These are phyloP conservation scores for Willowsia nigromaculata DNA, from an alignment of 2,888 invertebrate species.

Conservation along the genomic window DNA sequence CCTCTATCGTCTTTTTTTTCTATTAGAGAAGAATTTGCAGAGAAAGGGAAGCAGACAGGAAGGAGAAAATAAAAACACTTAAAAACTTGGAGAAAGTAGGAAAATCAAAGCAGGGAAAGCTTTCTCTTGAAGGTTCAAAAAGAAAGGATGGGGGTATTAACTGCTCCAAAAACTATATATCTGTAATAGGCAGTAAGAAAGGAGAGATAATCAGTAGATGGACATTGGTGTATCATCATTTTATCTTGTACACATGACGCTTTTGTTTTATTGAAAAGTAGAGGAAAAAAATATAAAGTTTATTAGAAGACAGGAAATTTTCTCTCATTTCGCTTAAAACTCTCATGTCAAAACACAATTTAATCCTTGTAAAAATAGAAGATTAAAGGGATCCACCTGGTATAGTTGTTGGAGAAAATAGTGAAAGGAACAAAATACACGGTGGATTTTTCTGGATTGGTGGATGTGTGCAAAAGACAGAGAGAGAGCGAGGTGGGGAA, in stretches of 20 bases:
- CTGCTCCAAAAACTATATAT: too few species aligned
- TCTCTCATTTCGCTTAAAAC: conserved; percentile 25
- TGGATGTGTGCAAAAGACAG: conserved; percentile 15
- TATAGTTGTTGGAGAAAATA: background rate
- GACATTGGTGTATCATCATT: background rate
- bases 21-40: conserved; percentile 1
- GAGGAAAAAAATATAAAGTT: conserved; percentile 3
- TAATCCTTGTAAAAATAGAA: conserved; percentile 63
- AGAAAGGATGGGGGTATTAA: background rate
- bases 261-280: background rate
- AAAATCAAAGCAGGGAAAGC: background rate
- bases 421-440: background rate
- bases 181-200: background rate
- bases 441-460: conserved; percentile 2
- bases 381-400: conserved; percentile 56
- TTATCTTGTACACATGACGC: background rate
- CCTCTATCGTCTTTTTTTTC: background rate
- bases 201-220: background rate
- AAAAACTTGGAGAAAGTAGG: background rate
- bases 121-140: background rate
- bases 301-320: conserved; percentile 44
- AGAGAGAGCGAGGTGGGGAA: background rate
- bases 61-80: background rate
- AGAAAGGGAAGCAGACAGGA: background rate
- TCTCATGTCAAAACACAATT: conserved; percentile 62